Evolutionary conservation across 2,113 vertebrate species (phyloP), one percentile per base, ranked within the genome.

Genomic region (Peromyscus maniculatus): DNA sequence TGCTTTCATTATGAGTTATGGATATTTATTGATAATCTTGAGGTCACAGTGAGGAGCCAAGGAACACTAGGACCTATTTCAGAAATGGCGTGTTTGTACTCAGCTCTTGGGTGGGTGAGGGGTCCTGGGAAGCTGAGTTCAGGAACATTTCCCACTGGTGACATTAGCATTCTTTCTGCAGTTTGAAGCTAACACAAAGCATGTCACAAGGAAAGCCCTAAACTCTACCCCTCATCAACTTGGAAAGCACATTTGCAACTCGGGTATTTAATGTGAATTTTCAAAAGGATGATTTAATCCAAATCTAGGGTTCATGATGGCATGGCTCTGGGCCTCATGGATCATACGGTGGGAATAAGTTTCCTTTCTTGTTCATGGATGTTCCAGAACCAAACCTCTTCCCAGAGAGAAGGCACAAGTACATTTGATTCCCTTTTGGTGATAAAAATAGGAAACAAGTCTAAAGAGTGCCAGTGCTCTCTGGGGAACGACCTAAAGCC

Each of bases 1-100:
- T 91, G 87, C 82, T 75, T 80, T 92, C 89, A 89, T 93, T 79
- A 31, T 55, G 88, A 96, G 43, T 55, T 91, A 69, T 31, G 36
- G n/a, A 46, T 59, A 7, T 43, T 6, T 72, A 62, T 39, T 6
- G 1, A 7, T 62, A 83, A 43, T 16, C 93, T 31, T 77, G 78
- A 62, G 84, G 55, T 74, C 28, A 64, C 62, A 19, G n/a, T 75
- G 31, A 91, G 9, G 5, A 62, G 69, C 36, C 33, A 39, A 57
- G 6, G 64, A 77, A 84, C 36, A 66, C 64, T 89, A 39, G 24
- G 49, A 33, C 66, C n/a, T 3, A 46, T 46, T 95, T 82, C 82
- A 87, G 64, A 96, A 83, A 87, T 79, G 43, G 49, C 55, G 28
- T n/a, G 52, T 15, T 11, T 74, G 31, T 57, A n/a, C 52, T 55